Percentiles rank a stretch among this genome's conserved stretches.
These are phyloP conservation scores for Spodoptera picta DNA, from an alignment of 2,888 invertebrate species.

Conservation along the genomic window DNA sequence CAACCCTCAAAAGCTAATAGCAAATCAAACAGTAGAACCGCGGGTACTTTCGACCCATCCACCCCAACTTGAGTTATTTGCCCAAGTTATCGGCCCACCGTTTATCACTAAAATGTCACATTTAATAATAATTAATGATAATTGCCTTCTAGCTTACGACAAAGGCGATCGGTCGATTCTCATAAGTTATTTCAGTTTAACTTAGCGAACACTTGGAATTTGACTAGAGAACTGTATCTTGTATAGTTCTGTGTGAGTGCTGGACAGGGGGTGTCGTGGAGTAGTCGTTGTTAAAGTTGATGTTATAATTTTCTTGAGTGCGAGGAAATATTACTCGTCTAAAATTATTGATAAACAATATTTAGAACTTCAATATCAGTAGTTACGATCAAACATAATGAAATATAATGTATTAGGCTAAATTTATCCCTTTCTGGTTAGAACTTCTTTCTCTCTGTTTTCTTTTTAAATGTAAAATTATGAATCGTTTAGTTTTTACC, in stretches of 20 bases:
- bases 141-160: conserved; percentile 86
- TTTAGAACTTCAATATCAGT: too few species aligned
- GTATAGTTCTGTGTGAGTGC: conserved; percentile 76
- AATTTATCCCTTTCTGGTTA: too few species aligned
- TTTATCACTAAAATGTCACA: conserved; percentile 86
- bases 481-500: too few species aligned
- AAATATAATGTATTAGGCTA: too few species aligned
- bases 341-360: too few species aligned
- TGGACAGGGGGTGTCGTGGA: conserved; percentile 33
- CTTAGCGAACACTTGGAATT: conserved; percentile 83
- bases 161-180: conserved; percentile 87
- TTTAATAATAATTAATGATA: conserved; percentile 89
- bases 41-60: conserved; percentile 60
- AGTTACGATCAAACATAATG: too few species aligned
- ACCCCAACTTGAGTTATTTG: conserved; percentile 82
- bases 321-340: neutral
- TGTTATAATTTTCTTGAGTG: neutral
- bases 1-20: conserved; percentile 63
- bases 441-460: too few species aligned
- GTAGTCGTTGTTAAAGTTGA: conserved; percentile 8
- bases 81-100: conserved; percentile 85
- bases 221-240: conserved; percentile 87
- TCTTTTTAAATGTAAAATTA: too few species aligned
- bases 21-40: conserved; percentile 72
- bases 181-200: conserved; percentile 88